Conservation (phyloP, 1,140 invertebrate species). For the Elymnias hypermnestra region DNA sequence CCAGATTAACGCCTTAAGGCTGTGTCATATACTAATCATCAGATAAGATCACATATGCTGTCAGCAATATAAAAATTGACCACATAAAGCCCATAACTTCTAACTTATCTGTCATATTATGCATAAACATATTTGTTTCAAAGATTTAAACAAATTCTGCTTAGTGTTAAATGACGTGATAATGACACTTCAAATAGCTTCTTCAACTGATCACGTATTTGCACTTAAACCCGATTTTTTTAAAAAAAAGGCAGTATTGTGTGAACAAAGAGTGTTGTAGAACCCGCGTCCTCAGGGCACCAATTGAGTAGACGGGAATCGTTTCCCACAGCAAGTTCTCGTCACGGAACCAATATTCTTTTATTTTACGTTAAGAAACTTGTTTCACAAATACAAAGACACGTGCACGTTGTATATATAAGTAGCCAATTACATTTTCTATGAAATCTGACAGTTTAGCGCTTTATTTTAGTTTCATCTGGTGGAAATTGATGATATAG, state of each 20-base stretch:
- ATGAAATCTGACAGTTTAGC: too few relatives aligned
- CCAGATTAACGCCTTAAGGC: too few relatives aligned
- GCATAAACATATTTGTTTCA: too few relatives aligned
- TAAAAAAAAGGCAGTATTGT: constrained; percentile 23
- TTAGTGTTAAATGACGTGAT: constrained; percentile 9
- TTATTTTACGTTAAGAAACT: constrained; percentile 72
- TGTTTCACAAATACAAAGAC: constrained; percentile 56
- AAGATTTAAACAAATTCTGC: too few relatives aligned
- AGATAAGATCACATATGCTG: too few relatives aligned
- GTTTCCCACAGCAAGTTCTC: constrained; percentile 67
- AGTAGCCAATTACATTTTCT: too few relatives aligned
- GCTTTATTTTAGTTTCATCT: too few relatives aligned
- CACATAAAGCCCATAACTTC: too few relatives aligned
- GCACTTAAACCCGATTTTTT: constrained; percentile 27
- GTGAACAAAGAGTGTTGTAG: constrained; percentile 48
- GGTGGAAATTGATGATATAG: too few relatives aligned
- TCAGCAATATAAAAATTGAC: too few relatives aligned
- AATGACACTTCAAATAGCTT: constrained; percentile 14
- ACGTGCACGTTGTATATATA: constrained; percentile 19
- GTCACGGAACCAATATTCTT: constrained; percentile 73
- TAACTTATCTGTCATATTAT: too few relatives aligned
- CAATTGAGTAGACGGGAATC: constrained; percentile 66
- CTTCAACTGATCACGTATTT: constrained; percentile 26
- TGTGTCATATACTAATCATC: too few relatives aligned
- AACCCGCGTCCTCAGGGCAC: constrained; percentile 56